Evolutionary conservation across 2,797 vertebrate species (phyloP).

Genomic region (Aselliscus stoliczkanus): DNA sequence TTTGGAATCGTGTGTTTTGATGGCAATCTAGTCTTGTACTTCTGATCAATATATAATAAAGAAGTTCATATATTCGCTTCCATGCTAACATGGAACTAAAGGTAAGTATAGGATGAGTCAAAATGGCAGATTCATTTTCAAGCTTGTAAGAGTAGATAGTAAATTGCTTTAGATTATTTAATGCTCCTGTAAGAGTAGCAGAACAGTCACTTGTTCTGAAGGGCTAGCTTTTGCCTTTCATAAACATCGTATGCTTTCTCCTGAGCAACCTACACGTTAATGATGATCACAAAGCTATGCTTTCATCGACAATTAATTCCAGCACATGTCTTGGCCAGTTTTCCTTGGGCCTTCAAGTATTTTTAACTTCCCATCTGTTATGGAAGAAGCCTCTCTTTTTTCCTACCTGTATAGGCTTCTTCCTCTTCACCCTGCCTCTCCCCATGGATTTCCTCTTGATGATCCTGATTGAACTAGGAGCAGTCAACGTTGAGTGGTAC

Average conservation of each 20-base stretch:
- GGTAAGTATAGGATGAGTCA: background rate
- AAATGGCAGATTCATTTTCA: background rate
- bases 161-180: background rate
- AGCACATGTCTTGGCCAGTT: constrained; percentile 79
- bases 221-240: constrained; percentile 60
- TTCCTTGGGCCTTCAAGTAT: constrained; percentile 82
- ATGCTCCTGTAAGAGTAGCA: background rate
- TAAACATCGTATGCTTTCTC: constrained; percentile 71
- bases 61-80: background rate
- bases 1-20: background rate
- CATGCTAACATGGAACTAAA: background rate
- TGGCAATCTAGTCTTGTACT: background rate
- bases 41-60: background rate
- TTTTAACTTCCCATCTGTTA: constrained; percentile 80
- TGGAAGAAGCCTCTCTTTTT: constrained; percentile 73
- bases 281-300: constrained; percentile 72
- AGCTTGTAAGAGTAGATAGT: background rate
- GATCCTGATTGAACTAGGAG: background rate
- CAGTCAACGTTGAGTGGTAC: background rate
- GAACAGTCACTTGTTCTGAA: constrained; percentile 4
- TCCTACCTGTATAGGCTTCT: constrained; percentile 49
- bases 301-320: constrained; percentile 73
- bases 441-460: constrained; percentile 22
- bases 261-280: constrained; percentile 75
- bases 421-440: background rate